Evolutionary conservation across 37 sponge, comb jelly and placozoan species (phyloP), one percentile per base, ranked within the genome.

Genomic region (Crambe crambe): DNA sequence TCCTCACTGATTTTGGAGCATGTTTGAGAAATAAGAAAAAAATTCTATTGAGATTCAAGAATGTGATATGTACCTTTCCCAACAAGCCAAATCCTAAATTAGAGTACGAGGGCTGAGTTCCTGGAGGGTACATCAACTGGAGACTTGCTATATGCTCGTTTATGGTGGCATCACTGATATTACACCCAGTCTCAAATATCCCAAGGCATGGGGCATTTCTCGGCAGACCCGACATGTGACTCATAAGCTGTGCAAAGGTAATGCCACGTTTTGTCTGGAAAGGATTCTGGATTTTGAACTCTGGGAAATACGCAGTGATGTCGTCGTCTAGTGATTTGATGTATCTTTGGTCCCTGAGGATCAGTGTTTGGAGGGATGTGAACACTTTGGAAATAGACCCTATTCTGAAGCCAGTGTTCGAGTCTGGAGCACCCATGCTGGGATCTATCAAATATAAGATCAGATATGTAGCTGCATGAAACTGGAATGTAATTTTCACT

Each of bases 51-150:
- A n/a, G n/a, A n/a, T n/a, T n/a, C n/a, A n/a, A n/a, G n/a, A n/a
- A n/a, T n/a, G n/a, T n/a, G n/a, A n/a, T n/a, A n/a, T n/a, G n/a
- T n/a, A n/a, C n/a, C 21, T 85, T 44, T 3, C 93, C 93, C 20
- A 92, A 89, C 51, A 88, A 70, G 10, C 78, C 89, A 84, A 92
- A 87, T 2, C 89, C 93, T 42, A 92, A 51, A 58, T 92, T 92
- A 25, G 93, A 92, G 40, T 92, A 92, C 35, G 76, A 40, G 17
- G 93, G 93, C 37, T 71, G 74, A 1, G 17, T 20, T 0, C 93
- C 93, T 2, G 93, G 93, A 29, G 93, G 89, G 44, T 37, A 80
- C 62, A 82, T 73, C 18, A 92, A 65, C 58, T 72, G 30, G n/a
- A 81, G 29, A 8, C 68, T 40, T 1, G 85, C 71, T 17, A 92